Evolutionary conservation across 2,888 invertebrate species (phyloP), one percentile per base, ranked within the genome.

Genomic region (Aphodius granarius): DNA sequence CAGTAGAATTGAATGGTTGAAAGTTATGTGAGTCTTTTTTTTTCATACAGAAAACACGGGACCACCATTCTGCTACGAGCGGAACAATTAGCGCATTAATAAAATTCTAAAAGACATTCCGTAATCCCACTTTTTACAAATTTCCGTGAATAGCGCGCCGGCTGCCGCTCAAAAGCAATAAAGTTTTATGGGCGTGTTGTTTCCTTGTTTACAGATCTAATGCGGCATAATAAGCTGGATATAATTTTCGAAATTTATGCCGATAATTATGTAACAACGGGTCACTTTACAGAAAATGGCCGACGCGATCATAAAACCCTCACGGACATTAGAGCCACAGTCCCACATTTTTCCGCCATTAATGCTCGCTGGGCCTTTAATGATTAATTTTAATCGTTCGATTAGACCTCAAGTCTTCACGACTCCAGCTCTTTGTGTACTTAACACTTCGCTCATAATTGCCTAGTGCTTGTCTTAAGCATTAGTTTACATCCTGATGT

Each of bases 221-320:
- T 21, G 66, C 20, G 19, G 71, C 23, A 43, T 63, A 63, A 72
- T 72, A 62, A 72, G 20, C 20, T 62, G 72, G 63, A 72, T 72
- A 72, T 72, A 72, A 72, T 72, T 72, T 68, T 72, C 72, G 64
- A 72, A 72, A 72, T 63, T 72, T 72, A 72, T 62, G 20, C 66
- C 66, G 66, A 66, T 66, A 66, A 66, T 66, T 66, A 66, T 66
- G 66, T 21, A 66, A 66, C 66, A 21, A 21, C 19, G 20, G 20
- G n/a, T 66, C 19, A 21, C 21, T 21, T 19, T 66, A 19, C 66
- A 18, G 17, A 43, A 65, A 66, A 66, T 21, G 72, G 72, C 62
- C 22, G 18, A n/a, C 43, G 63, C 13, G 21, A 18, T 72, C 64
- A 21, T 72, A 72, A 72, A 63, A 19, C 13, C 21, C 20, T 13